Base-by-base conservation (phyloP, 2,888 invertebrate species). In the Rhagonycha lutea region DNA sequence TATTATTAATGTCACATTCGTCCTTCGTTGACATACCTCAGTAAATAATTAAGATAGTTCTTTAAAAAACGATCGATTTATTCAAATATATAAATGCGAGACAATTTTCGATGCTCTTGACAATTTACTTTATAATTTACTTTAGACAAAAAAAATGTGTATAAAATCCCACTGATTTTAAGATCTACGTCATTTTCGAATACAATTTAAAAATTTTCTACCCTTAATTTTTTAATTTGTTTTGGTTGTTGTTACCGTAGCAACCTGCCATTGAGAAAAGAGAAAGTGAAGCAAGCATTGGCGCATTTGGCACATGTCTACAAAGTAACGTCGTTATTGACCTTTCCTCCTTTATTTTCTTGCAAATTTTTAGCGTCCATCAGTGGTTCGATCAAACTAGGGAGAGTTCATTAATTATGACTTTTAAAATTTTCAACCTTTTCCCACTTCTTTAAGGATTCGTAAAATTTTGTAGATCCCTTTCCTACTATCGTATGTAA, bases 11-110 rank as follows among this genome's bases (percentile, higher is more conserved):
- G 65, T 69, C 67, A 47, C 72, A 72, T 69, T 77, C 69, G 26
- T 77, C 69, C 28, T 69, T 62, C 61, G 26, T 74, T 69, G 77
- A 69, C 77, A 77, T 77, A 69, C 74, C 65, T 71, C 3, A 61
- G n/a, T 74, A 63, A 72, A 77, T 65, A 71, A 77, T 72, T 71
- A 47, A 74, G 18, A 18, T 47, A n/a, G 47, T 47, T n/a, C 4
- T n/a, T 47, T 47, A 47, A 47, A 47, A 47, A 47, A 47, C 47
- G n/a, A 47, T 47, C 47, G 47, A 47, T 47, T n/a, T 5, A 12
- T n/a, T 47, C 47, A n/a, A 47, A 47, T 47, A 7, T 47, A 47
- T 47, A n/a, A 8, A 47, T n/a, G 47, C 47, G 47, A 47, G n/a
- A n/a, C n/a, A 47, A 47, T 47, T 5, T 47, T 47, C n/a, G 47